Conservation (phyloP, 2,113 vertebrate genomes). For the Nothoprocta pentlandii region DNA sequence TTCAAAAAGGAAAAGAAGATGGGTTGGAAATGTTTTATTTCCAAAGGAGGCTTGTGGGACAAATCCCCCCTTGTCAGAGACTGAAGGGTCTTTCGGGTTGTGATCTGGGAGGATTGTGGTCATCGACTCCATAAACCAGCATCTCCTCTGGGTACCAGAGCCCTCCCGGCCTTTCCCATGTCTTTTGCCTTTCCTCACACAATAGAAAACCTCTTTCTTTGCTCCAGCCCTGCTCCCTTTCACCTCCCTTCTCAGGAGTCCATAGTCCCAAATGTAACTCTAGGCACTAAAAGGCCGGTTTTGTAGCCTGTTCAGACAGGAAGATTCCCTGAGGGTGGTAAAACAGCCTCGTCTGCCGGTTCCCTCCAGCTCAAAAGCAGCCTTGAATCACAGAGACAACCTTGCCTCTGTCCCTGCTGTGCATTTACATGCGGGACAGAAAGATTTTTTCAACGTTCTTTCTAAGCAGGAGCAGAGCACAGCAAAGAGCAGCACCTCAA, state of each 20-base stretch:
- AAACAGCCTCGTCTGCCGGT: neutral
- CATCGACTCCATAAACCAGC: neutral
- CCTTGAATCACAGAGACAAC: neutral
- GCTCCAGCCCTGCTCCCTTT: neutral
- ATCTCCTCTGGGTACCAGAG: neutral
- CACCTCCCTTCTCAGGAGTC: neutral
- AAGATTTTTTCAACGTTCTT: neutral
- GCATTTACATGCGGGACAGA: too few species aligned
- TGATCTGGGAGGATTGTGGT: neutral
- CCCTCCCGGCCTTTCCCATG: too few species aligned
- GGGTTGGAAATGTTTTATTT: neutral
- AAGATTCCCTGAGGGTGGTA: neutral
- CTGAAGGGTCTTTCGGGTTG: neutral
- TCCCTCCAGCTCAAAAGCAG: neutral
- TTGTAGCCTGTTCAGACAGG: neutral
- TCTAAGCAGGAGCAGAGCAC: neutral
- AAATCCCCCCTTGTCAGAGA: neutral
- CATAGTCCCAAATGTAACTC: too few species aligned
- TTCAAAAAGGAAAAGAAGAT: neutral
- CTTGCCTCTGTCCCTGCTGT: too few species aligned
- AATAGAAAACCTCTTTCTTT: neutral
- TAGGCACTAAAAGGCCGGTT: neutral
- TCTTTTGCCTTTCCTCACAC: neutral
- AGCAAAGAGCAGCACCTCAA: neutral
- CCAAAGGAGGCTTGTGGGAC: neutral